Evolutionary conservation across 2,797 vertebrate species (phyloP), one percentile per base, ranked within the genome.

Genomic region (Phataginus tetradactyla): DNA sequence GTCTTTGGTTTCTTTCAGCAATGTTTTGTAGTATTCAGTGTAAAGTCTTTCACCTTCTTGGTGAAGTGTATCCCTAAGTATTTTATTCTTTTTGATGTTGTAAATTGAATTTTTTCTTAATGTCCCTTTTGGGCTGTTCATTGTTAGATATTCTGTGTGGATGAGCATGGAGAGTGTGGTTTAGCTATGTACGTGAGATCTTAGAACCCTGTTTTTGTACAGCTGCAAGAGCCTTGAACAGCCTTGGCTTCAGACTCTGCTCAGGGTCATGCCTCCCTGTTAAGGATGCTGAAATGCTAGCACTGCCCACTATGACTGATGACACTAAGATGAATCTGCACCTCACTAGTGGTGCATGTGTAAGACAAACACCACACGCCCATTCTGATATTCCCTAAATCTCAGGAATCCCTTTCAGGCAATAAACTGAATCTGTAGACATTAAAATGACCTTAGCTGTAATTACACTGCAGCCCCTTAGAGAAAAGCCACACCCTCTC

Each of bases 51-150:
- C 3, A 4, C 5, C 39, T 63, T 20, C 9, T 85, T 63, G 29
- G 25, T 34, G 64, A 39, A 89, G 18, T 88, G 53, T 89, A 61
- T 81, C 83, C 15, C 32, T 59, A 74, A 86, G 14, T 25, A 37
- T 94, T 85, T 95, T 68, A 53, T 59, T 86, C 42, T 92, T 71
- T 25, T 57, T 32, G 64, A 64, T 49, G 29, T n/a, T 78, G n/a
- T 85, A 55, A 74, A n/a, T 49, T 25, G 25, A 89, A 71, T 57
- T 97, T 96, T 94, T 89, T 87, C 71, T 87, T 92, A 51, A 83
- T 83, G 94, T 71, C 57, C 61, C 23, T 55, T 90, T 53, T 1
- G 4, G 37, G 42, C 64, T 69, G 75, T 79, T 81, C 55, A 23
- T 91, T 87, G 55, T 86, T 88, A 69, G 37, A 34, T 66, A 21